Conservation (phyloP, 2,113 vertebrate species). For the Trogon melanurus region DNA sequence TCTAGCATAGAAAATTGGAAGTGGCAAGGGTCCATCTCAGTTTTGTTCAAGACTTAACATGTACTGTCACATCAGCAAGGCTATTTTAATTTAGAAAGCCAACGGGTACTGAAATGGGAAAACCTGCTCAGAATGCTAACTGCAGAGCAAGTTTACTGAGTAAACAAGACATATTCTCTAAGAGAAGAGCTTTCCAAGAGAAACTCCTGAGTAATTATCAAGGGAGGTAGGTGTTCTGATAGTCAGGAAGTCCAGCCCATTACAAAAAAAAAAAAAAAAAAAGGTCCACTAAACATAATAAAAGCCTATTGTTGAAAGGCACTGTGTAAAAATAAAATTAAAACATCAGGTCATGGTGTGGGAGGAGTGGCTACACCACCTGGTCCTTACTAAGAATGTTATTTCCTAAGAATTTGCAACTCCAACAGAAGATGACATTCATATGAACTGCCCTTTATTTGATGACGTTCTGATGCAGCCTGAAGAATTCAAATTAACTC, state of each 20-base stretch:
- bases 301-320: background rate
- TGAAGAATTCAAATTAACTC: background rate
- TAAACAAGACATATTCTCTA: background rate
- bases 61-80: background rate
- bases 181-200: constrained; percentile 43
- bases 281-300: background rate
- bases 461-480: background rate
- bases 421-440: background rate
- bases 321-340: constrained; percentile 1
- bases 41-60: background rate
- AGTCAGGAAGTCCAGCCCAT: constrained; percentile 63
- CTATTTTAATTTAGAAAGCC: background rate
- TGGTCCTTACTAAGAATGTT: background rate
- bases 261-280: background rate
- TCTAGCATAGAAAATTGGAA: background rate
- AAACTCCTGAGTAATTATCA: constrained; percentile 48
- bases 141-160: background rate
- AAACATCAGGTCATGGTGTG: background rate
- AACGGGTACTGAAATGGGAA: background rate
- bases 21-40: background rate
- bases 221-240: constrained; percentile 19
- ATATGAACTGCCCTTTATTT: background rate
- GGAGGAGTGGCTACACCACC: background rate
- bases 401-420: background rate
- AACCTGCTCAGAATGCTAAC: background rate